Evolutionary conservation across 2,888 invertebrate genomes (phyloP).

Genomic region (Cheiracanthium punctorium): DNA sequence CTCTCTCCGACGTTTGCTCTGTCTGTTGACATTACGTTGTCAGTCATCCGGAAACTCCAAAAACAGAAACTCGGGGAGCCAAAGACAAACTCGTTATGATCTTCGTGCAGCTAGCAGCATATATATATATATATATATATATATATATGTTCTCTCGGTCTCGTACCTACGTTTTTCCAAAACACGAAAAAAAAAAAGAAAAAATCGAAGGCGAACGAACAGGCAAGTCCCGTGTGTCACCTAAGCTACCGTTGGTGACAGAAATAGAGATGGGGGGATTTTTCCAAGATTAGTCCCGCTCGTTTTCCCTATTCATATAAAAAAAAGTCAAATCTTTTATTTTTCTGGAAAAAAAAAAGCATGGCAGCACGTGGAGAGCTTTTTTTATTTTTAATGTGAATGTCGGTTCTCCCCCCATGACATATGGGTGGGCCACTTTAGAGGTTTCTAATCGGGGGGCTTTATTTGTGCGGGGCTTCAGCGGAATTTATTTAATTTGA

Average conservation of each 20-base stretch:
- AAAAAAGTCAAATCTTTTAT: neutral
- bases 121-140: neutral
- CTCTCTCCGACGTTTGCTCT: neutral
- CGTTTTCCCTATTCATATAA: neutral
- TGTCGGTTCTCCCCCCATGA: slow-evolving; percentile 3
- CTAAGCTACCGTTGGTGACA: slow-evolving; percentile 20
- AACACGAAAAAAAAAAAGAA: slow-evolving; percentile 7
- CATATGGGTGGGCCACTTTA: slow-evolving; percentile 31
- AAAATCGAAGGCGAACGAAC: slow-evolving; percentile 8
- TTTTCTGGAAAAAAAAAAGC: neutral
- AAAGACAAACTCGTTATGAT: slow-evolving; percentile 7
- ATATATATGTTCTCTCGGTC: neutral
- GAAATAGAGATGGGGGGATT: slow-evolving; percentile 28
- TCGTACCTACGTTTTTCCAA: neutral
- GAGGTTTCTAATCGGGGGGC: slow-evolving; percentile 46
- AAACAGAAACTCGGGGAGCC: slow-evolving; percentile 35
- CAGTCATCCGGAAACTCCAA: slow-evolving; percentile 18
- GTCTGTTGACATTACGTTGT: neutral
- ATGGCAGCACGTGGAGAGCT: neutral
- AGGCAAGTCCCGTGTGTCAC: slow-evolving; percentile 20
- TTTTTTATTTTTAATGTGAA: slow-evolving; percentile 19
- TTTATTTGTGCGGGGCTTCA: slow-evolving; percentile 21
- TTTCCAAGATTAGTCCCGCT: slow-evolving; percentile 50
- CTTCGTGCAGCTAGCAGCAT: neutral
- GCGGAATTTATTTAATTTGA: neutral